phyloP scores from a whole-genome alignment of 2,113 vertebrate genomes.

The Petrocephalus zakoni region DNA sequence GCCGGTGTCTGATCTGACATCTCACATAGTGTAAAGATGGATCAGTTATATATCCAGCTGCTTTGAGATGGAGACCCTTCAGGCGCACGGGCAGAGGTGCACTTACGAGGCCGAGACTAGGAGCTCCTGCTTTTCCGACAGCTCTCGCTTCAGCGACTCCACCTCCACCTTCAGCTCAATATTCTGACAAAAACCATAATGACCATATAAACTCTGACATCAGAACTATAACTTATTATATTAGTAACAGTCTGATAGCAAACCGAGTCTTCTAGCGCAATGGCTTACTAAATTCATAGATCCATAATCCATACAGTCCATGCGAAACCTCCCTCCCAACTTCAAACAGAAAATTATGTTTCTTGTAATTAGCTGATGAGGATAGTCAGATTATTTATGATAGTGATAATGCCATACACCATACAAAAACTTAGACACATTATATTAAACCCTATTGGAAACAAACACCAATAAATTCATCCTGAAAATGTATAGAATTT shows the following conservation, averaged over 20 bases:
- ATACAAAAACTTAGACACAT: neutral
- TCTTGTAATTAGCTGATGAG: neutral
- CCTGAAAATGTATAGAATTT: neutral
- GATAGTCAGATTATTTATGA: neutral
- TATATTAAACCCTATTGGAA: neutral
- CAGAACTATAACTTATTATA: neutral
- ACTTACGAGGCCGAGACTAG: constrained; percentile 96
- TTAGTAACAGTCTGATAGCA: neutral
- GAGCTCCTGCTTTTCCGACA: constrained; percentile 83
- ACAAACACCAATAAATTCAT: neutral
- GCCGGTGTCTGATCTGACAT: neutral
- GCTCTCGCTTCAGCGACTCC: constrained; percentile 87
- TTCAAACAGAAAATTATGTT: neutral
- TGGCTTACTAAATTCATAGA: too few species aligned
- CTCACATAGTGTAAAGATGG: too few species aligned
- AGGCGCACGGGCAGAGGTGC: neutral
- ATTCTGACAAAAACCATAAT: constrained; percentile 65
- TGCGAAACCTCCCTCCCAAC: neutral
- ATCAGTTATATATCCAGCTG: neutral
- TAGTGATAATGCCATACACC: neutral
- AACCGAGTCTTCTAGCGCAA: neutral
- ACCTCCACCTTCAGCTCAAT: constrained; percentile 95
- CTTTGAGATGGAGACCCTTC: neutral
- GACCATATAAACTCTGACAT: neutral
- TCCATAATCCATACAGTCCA: too few species aligned